Conservation (phyloP, 2,797 vertebrate species). For the Rhincodon typus region DNA sequence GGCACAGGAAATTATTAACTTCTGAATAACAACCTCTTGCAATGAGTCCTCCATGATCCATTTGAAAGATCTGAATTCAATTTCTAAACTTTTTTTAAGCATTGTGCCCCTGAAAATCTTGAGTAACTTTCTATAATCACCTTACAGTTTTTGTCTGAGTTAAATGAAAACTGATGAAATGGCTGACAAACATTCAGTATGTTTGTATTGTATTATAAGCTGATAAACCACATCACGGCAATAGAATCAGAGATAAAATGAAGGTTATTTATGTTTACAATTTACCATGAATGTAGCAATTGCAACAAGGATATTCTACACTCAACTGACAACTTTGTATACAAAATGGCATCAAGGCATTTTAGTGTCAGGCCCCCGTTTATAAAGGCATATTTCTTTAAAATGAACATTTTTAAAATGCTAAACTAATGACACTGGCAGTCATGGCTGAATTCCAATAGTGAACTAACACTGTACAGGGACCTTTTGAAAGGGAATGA, state of each 20-base stretch:
- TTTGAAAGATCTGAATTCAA: not conserved
- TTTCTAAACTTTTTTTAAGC: not conserved
- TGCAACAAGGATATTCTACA: not conserved
- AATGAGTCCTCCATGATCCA: not conserved
- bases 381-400: not conserved
- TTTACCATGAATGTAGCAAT: not conserved
- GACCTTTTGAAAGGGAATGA: slow-evolving; percentile 9
- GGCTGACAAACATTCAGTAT: not conserved
- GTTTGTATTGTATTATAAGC: not conserved
- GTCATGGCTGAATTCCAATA: slow-evolving; percentile 14
- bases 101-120: not conserved
- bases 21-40: not conserved
- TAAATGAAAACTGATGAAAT: not conserved
- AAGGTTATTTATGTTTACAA: not conserved
- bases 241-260: too few relatives aligned
- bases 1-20: not conserved
- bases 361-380: not conserved
- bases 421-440: not conserved
- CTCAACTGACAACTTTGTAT: not conserved
- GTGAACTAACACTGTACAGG: not conserved
- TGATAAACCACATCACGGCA: not conserved
- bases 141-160: not conserved
- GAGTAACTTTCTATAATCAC: not conserved
- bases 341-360: not conserved
- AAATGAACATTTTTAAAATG: not conserved